Base-by-base conservation (phyloP, 2,888 invertebrate species). In the Melipona bicolor region DNA sequence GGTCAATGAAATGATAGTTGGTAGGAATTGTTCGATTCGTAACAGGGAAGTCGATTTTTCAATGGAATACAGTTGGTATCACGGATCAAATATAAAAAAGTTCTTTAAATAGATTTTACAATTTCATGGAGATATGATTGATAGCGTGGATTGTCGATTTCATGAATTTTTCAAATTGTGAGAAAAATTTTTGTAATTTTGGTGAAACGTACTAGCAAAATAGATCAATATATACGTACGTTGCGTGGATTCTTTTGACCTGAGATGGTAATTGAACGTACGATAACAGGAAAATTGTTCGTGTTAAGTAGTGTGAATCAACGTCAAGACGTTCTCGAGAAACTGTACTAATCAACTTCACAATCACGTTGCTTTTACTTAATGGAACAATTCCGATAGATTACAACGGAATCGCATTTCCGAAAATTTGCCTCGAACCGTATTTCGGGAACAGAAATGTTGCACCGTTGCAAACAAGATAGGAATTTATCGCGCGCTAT, bases 341-440 rank as follows among this genome's bases (percentile, higher is more conserved):
- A 62, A 50, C 50, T 4, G 21, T 27, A 13, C 49, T 36, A 72
- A 49, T 61, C 59, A 59, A 49, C 4, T 72, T 13, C 15, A 4
- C 32, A 73, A n/a, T 73, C 73, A 32, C 52, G 17, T 2, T 17
- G 64, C 74, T 74, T 74, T 43, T 65, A 74, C 64, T 74, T 74
- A 74, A 74, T 74, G 74, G 52, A 74, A 65, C 64, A 64, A 9
- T 54, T 4, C 54, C 0, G n/a, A 24, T 24, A 52, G 65, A 36
- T 73, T 64, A 64, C n/a, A 27, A 43, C 19, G 32, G 15, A 32
- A n/a, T 15, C 43, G 43, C 9, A 11, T 43, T 43, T 43, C 3
- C 11, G n/a, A 4, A 24, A n/a, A 74, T 65, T 52, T 74, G 43
- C 24, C 19, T 65, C 13, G 9, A 9, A 43, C 9, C 9, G 36